A percentile compares a stretch with the other conserved stretches of the same genome.
Conservation (phyloP, 2,888 invertebrate species). For the Pteria penguin region DNA sequence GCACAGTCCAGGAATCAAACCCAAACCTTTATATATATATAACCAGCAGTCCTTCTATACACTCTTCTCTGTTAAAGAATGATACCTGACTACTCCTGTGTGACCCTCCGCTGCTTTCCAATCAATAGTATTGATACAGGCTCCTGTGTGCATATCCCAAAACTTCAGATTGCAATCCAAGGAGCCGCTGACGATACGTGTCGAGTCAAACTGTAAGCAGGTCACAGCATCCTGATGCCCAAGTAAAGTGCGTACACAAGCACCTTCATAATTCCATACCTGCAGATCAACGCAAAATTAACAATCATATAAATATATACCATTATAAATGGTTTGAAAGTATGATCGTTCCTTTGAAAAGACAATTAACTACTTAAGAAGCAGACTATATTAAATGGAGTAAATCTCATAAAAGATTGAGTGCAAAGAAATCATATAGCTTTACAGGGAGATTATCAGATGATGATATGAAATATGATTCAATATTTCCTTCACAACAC, state of each 20-base stretch:
- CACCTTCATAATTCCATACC: slow-evolving; percentile 81
- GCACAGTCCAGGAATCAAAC: too few relatives aligned
- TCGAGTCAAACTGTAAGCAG: slow-evolving; percentile 81
- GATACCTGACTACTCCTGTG: slow-evolving; percentile 81
- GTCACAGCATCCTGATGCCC: slow-evolving; percentile 82
- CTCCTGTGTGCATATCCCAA: slow-evolving; percentile 81
- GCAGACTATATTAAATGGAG: too few relatives aligned
- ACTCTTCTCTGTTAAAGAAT: neutral
- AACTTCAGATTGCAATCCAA: slow-evolving; percentile 82
- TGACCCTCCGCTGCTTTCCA: slow-evolving; percentile 83
- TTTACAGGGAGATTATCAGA: too few relatives aligned
- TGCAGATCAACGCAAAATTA: slow-evolving; percentile 48
- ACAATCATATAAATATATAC: too few relatives aligned
- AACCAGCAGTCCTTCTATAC: neutral
- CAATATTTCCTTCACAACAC: too few relatives aligned
- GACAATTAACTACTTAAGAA: too few relatives aligned
- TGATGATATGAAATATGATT: too few relatives aligned
- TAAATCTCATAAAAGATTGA: too few relatives aligned
- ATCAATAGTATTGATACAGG: slow-evolving; percentile 81
- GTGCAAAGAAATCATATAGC: too few relatives aligned
- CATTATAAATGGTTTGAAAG: too few relatives aligned
- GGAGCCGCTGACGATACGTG: slow-evolving; percentile 81
- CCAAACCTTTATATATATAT: too few relatives aligned
- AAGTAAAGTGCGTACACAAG: slow-evolving; percentile 80
- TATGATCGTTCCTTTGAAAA: too few relatives aligned